Percentiles rank a stretch among this genome's conserved stretches.
phyloP scores from a whole-genome alignment of 2,888 invertebrate genomes.

The Subacronicta megacephala region DNA sequence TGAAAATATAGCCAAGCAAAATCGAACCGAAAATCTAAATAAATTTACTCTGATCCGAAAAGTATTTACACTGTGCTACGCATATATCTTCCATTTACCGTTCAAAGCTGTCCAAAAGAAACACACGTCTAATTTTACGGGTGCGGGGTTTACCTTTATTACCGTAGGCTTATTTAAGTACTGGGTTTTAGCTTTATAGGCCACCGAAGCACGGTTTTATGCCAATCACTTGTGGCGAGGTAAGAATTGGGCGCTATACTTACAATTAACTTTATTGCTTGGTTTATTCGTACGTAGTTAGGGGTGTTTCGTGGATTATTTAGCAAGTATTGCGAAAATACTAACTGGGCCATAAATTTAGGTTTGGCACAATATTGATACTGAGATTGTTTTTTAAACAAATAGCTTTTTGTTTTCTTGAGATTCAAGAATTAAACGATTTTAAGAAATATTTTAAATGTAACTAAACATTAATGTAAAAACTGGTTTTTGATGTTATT shows the following conservation, averaged over 20 bases:
- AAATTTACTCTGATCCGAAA: conserved; percentile 20
- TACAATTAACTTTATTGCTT: conserved; percentile 34
- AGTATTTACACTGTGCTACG: conserved; percentile 27
- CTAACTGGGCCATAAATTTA: neutral
- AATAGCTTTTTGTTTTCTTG: too few relatives aligned
- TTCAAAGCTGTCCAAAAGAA: conserved; percentile 36
- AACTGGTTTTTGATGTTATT: too few relatives aligned
- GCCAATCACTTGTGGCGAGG: conserved; percentile 31
- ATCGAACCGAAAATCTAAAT: conserved; percentile 26
- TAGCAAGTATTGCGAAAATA: conserved; percentile 1
- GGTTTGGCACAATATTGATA: neutral
- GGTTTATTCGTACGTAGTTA: conserved; percentile 24
- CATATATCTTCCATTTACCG: conserved; percentile 38
- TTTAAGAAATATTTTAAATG: too few relatives aligned
- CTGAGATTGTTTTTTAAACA: neutral
- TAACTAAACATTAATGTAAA: too few relatives aligned
- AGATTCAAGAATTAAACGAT: too few relatives aligned
- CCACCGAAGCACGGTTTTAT: conserved; percentile 33
- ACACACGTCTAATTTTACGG: conserved; percentile 52
- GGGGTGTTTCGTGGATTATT: conserved; percentile 12
- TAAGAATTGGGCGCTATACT: conserved; percentile 29
- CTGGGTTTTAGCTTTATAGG: conserved; percentile 57
- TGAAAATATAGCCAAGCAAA: too few relatives aligned
- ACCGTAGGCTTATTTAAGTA: conserved; percentile 33
- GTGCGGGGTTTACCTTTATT: conserved; percentile 47